phyloP scores from a whole-genome alignment of 2,113 vertebrate genomes.

The Python bivittatus region DNA sequence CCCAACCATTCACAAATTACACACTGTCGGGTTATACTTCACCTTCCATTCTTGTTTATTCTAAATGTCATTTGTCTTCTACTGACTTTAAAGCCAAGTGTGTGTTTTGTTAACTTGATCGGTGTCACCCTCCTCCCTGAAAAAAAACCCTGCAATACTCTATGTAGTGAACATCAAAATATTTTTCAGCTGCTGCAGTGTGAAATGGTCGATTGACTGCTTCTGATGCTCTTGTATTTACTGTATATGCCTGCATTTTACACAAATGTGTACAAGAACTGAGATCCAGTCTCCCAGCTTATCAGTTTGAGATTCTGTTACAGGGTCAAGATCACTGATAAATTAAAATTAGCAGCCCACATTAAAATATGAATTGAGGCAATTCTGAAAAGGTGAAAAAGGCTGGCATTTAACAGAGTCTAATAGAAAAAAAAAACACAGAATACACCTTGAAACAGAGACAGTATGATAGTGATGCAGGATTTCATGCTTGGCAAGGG shows the following conservation, averaged over 20 bases:
- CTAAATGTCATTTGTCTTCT: background rate
- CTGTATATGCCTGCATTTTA: background rate
- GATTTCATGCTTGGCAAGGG: background rate
- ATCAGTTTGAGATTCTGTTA: background rate
- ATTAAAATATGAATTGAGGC: background rate
- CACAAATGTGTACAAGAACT: background rate
- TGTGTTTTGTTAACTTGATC: background rate
- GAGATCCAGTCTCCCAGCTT: background rate
- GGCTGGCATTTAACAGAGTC: background rate
- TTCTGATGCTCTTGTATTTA: background rate
- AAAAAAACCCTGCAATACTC: background rate
- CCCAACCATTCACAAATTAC: no score
- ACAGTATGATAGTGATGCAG: background rate
- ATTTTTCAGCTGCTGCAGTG: background rate
- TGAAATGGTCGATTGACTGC: background rate
- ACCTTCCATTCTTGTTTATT: background rate
- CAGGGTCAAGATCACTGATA: background rate
- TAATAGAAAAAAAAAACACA: background rate
- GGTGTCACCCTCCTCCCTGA: background rate
- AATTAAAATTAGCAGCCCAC: background rate
- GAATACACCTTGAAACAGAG: background rate
- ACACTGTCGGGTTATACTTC: background rate
- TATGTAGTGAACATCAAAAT: background rate
- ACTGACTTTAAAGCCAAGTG: slow-evolving; percentile 1
- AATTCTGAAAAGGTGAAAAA: background rate